A percentile compares a stretch with the other conserved stretches of the same genome.
Conservation (phyloP, 64 coral and sea anemone genomes). For the Actinia tenebrosa region DNA sequence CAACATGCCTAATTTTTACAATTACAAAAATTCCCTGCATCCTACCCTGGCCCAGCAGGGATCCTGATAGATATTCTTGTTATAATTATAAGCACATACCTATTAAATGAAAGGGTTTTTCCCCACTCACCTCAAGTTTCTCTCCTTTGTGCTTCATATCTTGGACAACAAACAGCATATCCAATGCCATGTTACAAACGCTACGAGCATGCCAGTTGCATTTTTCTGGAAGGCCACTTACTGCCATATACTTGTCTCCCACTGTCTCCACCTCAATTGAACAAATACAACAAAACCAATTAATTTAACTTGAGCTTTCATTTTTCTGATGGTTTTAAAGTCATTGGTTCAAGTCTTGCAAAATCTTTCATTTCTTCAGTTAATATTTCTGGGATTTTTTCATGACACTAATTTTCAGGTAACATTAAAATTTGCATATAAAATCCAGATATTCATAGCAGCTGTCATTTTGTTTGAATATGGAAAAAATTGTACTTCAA, state of each 20-base stretch:
- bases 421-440: neutral
- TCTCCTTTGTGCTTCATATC: conserved; percentile 24
- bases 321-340: too few relatives aligned
- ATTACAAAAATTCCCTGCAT: too few relatives aligned
- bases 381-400: neutral
- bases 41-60: too few relatives aligned
- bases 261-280: conserved; percentile 44
- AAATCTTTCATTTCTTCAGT: neutral
- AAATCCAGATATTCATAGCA: neutral
- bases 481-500: neutral
- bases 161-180: conserved; percentile 38
- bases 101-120: neutral
- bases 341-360: too few relatives aligned
- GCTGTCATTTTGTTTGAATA: neutral
- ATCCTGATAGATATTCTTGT: too few relatives aligned
- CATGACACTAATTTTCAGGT: neutral
- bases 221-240: conserved; percentile 48
- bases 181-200: conserved; percentile 49
- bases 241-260: conserved; percentile 62
- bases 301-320: too few relatives aligned
- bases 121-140: conserved; percentile 37
- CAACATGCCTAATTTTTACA: too few relatives aligned
- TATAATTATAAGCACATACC: too few relatives aligned
- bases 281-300: neutral
- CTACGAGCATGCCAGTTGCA: conserved; percentile 42